phyloP scores from a whole-genome alignment of 1,140 invertebrate species.

The Platyura marginata region DNA sequence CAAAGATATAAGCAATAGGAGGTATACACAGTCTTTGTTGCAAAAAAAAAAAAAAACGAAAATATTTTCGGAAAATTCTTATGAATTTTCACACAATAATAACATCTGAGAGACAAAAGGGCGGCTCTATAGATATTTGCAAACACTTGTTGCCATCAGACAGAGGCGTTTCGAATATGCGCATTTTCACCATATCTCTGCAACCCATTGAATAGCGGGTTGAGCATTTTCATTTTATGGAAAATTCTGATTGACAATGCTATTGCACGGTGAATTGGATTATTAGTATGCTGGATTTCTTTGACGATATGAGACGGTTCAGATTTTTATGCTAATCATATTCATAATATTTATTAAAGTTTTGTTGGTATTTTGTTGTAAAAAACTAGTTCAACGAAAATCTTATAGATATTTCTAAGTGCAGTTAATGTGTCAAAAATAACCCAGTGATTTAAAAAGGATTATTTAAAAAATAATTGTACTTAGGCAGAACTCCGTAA shows the following conservation, averaged over 20 bases:
- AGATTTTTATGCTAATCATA: not conserved
- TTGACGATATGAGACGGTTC: not conserved
- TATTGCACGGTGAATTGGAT: not conserved
- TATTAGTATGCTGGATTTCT: not conserved
- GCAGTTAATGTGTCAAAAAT: too few relatives aligned
- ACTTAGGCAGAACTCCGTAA: too few relatives aligned
- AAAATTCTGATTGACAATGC: not conserved
- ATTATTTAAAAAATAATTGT: too few relatives aligned
- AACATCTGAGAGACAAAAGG: not conserved
- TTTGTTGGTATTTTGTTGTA: too few relatives aligned
- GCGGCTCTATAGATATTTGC: not conserved
- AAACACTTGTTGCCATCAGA: not conserved
- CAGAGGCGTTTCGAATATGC: not conserved
- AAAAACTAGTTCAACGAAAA: too few relatives aligned
- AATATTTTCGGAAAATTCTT: too few relatives aligned
- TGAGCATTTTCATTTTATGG: not conserved
- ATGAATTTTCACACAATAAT: too few relatives aligned
- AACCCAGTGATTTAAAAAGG: too few relatives aligned
- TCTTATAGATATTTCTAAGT: too few relatives aligned
- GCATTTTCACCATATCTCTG: not conserved
- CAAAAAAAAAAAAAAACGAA: too few relatives aligned
- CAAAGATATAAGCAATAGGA: too few relatives aligned
- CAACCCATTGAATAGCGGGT: not conserved
- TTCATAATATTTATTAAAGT: not conserved
- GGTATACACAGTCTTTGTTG: too few relatives aligned